Base-by-base conservation (phyloP, 1,140 invertebrate species). In the Copidosoma floridanum region DNA sequence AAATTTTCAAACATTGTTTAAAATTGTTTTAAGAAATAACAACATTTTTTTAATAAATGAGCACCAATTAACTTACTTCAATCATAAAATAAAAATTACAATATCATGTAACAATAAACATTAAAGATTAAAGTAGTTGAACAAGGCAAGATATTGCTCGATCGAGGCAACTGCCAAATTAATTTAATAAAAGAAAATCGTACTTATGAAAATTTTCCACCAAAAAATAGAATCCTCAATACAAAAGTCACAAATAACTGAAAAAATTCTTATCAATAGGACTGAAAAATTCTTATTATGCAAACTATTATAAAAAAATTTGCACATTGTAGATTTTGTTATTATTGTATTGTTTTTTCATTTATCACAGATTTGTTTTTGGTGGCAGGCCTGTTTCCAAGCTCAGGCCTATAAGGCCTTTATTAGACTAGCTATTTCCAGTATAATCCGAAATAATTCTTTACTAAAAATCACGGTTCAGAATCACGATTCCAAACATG, bases 401-500 rank as follows among this genome's bases (percentile, higher is more conserved):
- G 59, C 61, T 66, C 65, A 70, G 51, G 35, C 67, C 59, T 64
- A 54, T 51, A 64, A 67, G 68, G 67, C 68, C 73, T 63, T 66
- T 64, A 68, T 63, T 68, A 63, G 75, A 79, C 76, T 78, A 77
- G 75, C 71, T 61, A 64, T 69, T 62, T 61, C 71, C 43, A 69
- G 52, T 61, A 57, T 40, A 67, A 66, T 64, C 63, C 43, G 59
- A 64, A 60, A 61, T 18, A 35, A 66, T 54, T 63, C 57, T 53
- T 48, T 60, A 20, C 60, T 66, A 57, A 63, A 59, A 48, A 58
- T 57, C 52, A 66, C 56, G 68, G 69, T 66, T 71, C 66, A 73
- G 73, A 74, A 78, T 80, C 78, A 79, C 57, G 74, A 74, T 62
- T 83, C 80, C 59, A 85, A 68, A 46, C 83, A 81, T 14, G 85